phyloP scores from a whole-genome alignment of 2,113 vertebrate genomes.

The Pachycephala philippinensis region DNA sequence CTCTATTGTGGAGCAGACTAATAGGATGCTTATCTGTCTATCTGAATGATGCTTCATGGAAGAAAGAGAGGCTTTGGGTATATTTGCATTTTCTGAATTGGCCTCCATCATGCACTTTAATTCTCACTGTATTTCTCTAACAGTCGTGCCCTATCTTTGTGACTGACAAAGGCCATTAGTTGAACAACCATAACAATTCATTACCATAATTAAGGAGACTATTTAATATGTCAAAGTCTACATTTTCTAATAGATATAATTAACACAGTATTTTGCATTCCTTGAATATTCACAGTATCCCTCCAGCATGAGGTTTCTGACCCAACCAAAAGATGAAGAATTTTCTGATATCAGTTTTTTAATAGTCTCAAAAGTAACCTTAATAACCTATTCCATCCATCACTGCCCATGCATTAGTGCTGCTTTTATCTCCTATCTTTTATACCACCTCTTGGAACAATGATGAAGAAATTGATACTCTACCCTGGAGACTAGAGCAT shows the following conservation, averaged over 20 bases:
- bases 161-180: conserved; percentile 33
- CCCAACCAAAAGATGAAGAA: not conserved
- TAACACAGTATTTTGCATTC: not conserved
- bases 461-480: not conserved
- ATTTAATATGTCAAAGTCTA: conserved; percentile 11
- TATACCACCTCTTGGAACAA: not conserved
- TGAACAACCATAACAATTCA: not conserved
- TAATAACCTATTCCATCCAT: not conserved
- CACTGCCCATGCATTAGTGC: not conserved
- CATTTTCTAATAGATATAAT: conserved; percentile 18
- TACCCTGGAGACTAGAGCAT: not conserved
- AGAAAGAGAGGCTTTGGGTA: not conserved
- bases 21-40: not conserved
- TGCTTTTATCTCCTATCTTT: not conserved
- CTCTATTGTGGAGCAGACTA: not conserved
- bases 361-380: not conserved
- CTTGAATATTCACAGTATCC: not conserved
- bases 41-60: not conserved
- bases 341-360: not conserved
- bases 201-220: conserved; percentile 38
- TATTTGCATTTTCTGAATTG: not conserved
- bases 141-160: not conserved
- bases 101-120: not conserved
- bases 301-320: not conserved
- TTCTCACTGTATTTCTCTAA: not conserved